Base-by-base conservation (phyloP, 2,113 vertebrate genomes). In the Murina feae region DNA sequence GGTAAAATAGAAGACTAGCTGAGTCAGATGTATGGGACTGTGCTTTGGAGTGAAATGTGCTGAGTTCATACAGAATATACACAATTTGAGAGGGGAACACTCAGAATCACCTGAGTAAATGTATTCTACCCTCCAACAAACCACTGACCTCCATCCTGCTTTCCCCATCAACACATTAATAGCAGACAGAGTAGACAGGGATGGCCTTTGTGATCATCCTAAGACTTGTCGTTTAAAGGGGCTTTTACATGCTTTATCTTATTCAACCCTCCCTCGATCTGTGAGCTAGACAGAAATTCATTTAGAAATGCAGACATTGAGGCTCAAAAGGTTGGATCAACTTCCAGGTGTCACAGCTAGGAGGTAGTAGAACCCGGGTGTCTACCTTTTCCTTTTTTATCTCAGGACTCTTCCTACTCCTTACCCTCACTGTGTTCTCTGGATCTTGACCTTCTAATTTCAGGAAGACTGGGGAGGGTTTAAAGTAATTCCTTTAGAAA, bases 1-100 rank as follows among this genome's bases (percentile, higher is more conserved):
- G 1, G 68, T 85, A n/a, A 90, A 96, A 85, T 49, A 30, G 13
- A 87, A 88, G 55, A 71, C 82, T 30, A 75, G n/a, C 60, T 82
- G 63, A 95, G 60, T 96, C 68, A 83, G 65, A 55, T 42, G 14
- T 53, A 37, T 49, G 13, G 44, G 51, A 37, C 42, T 78, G 42
- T 79, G 49, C 49, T 85, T 81, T 74, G 32, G 51, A 49, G n/a
- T 72, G 28, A 58, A 37, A 87, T 66, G 69, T 63, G 30, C 89
- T 91, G 65, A 82, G 75, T 4, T 66, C 35, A 13, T 4, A 25
- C 23, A 35, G 6, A 51, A 49, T 32, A 35, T 21, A 49, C 94
- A 87, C 72, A 49, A 63, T 71, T 74, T 94, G 87, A 58, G 87
- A 49, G 28, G 47, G 35, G 18, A 63, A 74, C 20, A 37, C 39